Percentiles rank a stretch among this genome's conserved stretches.
Evolutionary conservation across 2,888 invertebrate genomes (phyloP).

Genomic region (Gari tellinella): DNA sequence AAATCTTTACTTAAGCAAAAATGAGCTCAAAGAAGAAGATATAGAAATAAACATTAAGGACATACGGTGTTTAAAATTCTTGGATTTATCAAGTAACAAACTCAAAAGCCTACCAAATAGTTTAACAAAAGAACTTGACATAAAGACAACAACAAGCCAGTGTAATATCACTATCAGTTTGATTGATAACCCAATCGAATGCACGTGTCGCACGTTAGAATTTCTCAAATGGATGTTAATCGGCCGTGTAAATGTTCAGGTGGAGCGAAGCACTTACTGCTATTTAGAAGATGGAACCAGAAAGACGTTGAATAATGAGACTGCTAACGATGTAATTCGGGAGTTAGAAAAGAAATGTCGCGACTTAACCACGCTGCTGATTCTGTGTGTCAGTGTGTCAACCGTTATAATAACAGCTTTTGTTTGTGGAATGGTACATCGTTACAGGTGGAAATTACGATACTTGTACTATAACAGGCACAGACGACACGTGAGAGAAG

Average conservation of each 20-base stretch:
- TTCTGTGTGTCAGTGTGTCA: neutral
- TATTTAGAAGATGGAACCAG: neutral
- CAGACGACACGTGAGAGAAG: constrained; percentile 24
- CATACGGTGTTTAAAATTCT: neutral
- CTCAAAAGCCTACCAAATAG: constrained; percentile 12
- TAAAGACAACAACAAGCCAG: neutral
- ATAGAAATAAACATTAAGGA: neutral
- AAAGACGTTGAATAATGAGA: neutral
- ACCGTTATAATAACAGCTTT: constrained; percentile 2
- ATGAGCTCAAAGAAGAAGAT: constrained; percentile 3
- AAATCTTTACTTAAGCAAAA: constrained; percentile 11
- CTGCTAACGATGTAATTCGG: neutral
- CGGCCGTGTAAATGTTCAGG: neutral
- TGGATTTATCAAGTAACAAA: constrained; percentile 15
- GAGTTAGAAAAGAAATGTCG: constrained; percentile 3
- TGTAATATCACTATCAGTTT: constrained; percentile 18
- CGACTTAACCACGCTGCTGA: constrained; percentile 5
- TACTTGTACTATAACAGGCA: constrained; percentile 48
- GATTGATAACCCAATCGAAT: constrained; percentile 34
- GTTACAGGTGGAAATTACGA: constrained; percentile 51
- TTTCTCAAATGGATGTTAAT: constrained; percentile 46
- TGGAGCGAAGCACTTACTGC: constrained; percentile 2
- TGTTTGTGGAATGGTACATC: constrained; percentile 20
- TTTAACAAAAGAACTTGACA: constrained; percentile 18
- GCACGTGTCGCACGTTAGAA: constrained; percentile 35